These are phyloP conservation scores for Limnothrissa miodon DNA, from an alignment of 2,113 vertebrate genomes.

Conservation along the genomic window DNA sequence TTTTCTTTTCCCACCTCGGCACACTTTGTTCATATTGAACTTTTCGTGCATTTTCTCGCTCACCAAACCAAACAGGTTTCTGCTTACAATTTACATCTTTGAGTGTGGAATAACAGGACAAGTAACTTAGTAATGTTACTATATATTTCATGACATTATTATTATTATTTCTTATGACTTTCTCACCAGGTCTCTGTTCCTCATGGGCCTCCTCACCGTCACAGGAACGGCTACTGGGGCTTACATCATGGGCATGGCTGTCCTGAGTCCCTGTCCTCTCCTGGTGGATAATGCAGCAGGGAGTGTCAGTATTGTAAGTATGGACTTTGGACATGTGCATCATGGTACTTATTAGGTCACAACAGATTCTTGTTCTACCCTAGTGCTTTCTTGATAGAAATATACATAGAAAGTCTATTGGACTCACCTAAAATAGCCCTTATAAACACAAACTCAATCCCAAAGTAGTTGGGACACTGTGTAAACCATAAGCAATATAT, in stretches of 20 bases:
- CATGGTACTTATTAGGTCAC: background rate
- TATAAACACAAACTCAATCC: background rate
- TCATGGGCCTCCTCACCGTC: constrained; percentile 63
- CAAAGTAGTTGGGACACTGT: background rate
- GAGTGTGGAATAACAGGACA: no score
- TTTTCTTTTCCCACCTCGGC: no score
- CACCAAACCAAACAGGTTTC: background rate
- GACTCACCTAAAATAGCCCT: no score
- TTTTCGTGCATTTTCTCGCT: no score
- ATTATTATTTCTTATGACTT: no score
- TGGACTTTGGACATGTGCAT: background rate
- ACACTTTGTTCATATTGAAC: no score
- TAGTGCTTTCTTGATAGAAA: no score
- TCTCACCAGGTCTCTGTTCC: constrained; percentile 64
- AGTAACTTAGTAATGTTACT: no score
- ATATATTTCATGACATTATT: no score
- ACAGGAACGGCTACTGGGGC: constrained; percentile 59
- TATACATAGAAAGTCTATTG: no score
- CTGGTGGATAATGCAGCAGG: constrained; percentile 59
- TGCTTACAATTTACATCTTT: background rate
- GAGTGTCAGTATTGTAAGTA: constrained; percentile 70
- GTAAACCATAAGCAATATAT: no score
- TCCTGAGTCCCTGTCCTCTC: constrained; percentile 72
- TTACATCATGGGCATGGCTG: constrained; percentile 71
- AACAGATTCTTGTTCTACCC: background rate